A percentile compares a stretch with the other conserved stretches of the same genome.
phyloP scores from a whole-genome alignment of 2,888 invertebrate genomes.

The Bombylius major region DNA sequence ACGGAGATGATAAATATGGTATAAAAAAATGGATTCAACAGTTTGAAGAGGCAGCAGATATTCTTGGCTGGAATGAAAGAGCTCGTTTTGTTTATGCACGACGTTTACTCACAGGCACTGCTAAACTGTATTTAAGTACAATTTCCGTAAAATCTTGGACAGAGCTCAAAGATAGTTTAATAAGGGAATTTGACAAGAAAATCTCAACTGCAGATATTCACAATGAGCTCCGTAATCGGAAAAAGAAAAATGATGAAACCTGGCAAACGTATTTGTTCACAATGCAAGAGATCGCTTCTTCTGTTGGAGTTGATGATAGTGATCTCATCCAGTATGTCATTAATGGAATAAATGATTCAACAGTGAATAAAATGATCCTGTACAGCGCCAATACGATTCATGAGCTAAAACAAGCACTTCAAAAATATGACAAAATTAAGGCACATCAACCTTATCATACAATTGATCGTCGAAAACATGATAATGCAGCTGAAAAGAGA shows the following conservation, averaged over 20 bases:
- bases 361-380: background rate
- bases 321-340: slow-evolving; percentile 1
- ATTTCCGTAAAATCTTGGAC: background rate
- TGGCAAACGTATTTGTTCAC: background rate
- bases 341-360: background rate
- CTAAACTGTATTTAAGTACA: slow-evolving; percentile 1
- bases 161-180: background rate
- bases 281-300: background rate
- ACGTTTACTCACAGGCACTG: background rate
- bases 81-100: background rate
- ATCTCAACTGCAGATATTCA: background rate
- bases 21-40: background rate
- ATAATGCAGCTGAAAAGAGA: background rate
- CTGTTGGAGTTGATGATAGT: background rate
- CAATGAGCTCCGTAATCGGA: slow-evolving; percentile 2
- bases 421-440: slow-evolving; percentile 1
- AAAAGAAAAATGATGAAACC: slow-evolving; percentile 1
- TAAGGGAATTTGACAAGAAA: background rate
- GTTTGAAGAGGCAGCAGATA: background rate
- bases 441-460: background rate
- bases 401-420: background rate
- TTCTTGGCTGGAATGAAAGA: background rate
- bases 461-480: background rate
- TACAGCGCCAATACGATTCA: background rate
- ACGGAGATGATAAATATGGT: background rate